Evolutionary conservation across 2,113 vertebrate genomes (phyloP).

Genomic region (Corydoras sp.): DNA sequence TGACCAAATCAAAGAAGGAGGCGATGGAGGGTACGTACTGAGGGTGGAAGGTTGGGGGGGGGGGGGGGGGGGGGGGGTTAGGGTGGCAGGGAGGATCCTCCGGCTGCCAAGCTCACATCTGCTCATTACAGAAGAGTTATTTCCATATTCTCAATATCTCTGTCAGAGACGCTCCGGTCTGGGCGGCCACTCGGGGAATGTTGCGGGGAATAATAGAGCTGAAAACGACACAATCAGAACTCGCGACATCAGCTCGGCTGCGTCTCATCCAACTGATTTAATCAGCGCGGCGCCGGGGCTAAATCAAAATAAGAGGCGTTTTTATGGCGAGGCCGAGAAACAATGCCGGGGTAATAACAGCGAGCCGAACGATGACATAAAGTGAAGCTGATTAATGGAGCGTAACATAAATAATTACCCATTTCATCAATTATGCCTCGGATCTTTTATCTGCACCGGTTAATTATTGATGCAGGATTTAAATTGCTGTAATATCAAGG

Average conservation of each 20-base stretch:
- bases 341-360: conserved; percentile 31
- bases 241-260: conserved; percentile 25
- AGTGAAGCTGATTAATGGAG: conserved; percentile 38
- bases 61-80: not conserved
- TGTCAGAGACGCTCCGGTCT: conserved; percentile 44
- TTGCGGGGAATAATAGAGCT: conserved; percentile 39
- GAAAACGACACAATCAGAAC: conserved; percentile 38
- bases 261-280: conserved; percentile 30
- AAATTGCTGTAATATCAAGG: too few relatives aligned
- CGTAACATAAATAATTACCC: conserved; percentile 46
- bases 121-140: conserved; percentile 48
- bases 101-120: conserved; percentile 47
- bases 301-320: conserved; percentile 23
- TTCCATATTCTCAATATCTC: conserved; percentile 52
- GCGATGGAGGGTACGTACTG: too few relatives aligned
- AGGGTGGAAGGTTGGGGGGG: conserved; percentile 9
- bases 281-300: conserved; percentile 8
- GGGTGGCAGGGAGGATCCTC: conserved; percentile 13
- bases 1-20: too few relatives aligned
- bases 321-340: conserved; percentile 9
- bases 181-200: conserved; percentile 19
- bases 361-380: conserved; percentile 37
- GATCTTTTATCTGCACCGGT: conserved; percentile 40
- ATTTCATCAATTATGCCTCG: conserved; percentile 40
- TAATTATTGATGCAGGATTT: conserved; percentile 42